Base-by-base conservation (phyloP, 2,888 invertebrate genomes). In the Rhagonycha fulva region DNA sequence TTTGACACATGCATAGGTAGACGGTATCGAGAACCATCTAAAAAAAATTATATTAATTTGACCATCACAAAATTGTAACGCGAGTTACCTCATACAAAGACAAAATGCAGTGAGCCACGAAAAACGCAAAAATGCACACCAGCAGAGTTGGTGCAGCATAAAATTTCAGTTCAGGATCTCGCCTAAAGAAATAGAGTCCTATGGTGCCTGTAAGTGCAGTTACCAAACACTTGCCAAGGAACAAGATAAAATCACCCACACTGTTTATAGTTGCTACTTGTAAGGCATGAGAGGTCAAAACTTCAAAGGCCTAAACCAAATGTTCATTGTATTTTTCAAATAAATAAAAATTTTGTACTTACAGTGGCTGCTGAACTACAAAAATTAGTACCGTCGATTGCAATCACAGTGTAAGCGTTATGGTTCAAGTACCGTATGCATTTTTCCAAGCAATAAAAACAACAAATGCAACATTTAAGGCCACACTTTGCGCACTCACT, bases 1-100 rank as follows among this genome's bases (percentile, higher is more conserved):
- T 97, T 87, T 98, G 97, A 85, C 97, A 98, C 84, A 97, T 96
- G 87, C 98, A 98, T 79, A 98, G 89, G 88, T 98, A 96, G 72
- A 98, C 89, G 0, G 98, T 96, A 86, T 98, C 98, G 9, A 98
- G 94, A 10, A 97, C 96, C 93, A 97, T 97, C 96, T 98, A 87
- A 61, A 89, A 88, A 78, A 11, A 61, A 68, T 10, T 9, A 12
- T 70, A 7, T 70, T 4, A 70, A n/a, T 32, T 32, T 32, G 11
- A 14, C 14, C 12, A 71, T 62, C 23, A 62, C 62, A 71, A 28
- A 19, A 9, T 26, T 26, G 10, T n/a, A 7, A 28, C 5, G 26
- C 9, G 14, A 85, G 89, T 87, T 87, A 97, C 97, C 93, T 98
- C 98, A 85, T 97, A 98, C 4, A 98, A 90, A 7, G 97, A 97